These are phyloP conservation scores for Apoda limacodes DNA, from an alignment of 2,888 invertebrate species.

Conservation along the genomic window DNA sequence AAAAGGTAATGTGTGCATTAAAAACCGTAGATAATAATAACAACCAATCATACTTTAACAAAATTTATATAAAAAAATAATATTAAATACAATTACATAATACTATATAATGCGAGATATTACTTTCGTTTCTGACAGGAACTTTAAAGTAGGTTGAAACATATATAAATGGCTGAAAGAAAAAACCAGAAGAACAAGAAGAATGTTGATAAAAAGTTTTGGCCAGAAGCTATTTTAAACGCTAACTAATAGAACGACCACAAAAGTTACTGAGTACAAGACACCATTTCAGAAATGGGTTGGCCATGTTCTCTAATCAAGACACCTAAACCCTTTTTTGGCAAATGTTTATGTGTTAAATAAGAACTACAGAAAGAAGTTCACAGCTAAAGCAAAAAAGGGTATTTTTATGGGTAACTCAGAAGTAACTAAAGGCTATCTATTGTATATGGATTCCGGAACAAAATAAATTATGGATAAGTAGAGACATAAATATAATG, in stretches of 20 bases:
- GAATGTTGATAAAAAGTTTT: slow-evolving; percentile 2
- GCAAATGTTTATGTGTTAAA: slow-evolving; percentile 2
- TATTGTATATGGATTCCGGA: slow-evolving; percentile 4
- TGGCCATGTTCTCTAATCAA: slow-evolving; percentile 1
- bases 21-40: too few relatives aligned
- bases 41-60: too few relatives aligned
- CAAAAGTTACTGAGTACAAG: neutral
- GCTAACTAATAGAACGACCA: slow-evolving; percentile 5
- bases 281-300: slow-evolving; percentile 1
- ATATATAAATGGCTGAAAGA: too few relatives aligned
- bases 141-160: too few relatives aligned
- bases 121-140: too few relatives aligned
- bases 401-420: slow-evolving; percentile 7
- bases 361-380: slow-evolving; percentile 4
- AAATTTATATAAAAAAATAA: too few relatives aligned
- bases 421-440: slow-evolving; percentile 7
- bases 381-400: slow-evolving; percentile 3
- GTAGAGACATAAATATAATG: slow-evolving; percentile 2
- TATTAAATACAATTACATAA: too few relatives aligned
- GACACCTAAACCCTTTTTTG: slow-evolving; percentile 2
- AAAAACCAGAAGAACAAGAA: too few relatives aligned
- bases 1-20: too few relatives aligned
- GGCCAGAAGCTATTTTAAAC: slow-evolving; percentile 6
- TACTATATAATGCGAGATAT: too few relatives aligned
- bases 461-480: slow-evolving; percentile 3